Conservation (phyloP, 1,140 invertebrate genomes). For the Pogonomyrmex barbatus region DNA sequence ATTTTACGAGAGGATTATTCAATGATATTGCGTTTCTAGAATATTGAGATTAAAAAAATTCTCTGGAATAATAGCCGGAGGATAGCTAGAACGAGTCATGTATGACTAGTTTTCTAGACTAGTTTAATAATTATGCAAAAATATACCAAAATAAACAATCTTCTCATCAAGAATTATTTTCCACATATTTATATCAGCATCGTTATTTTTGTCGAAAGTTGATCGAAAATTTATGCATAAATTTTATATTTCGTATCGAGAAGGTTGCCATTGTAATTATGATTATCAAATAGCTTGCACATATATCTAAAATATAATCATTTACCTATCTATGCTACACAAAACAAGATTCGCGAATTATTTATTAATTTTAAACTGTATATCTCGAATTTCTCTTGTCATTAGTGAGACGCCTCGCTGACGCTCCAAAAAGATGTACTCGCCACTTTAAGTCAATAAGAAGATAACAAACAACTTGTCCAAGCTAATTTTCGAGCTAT, state of each 20-base stretch:
- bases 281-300: not conserved
- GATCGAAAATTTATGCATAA: not conserved
- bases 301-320: not conserved
- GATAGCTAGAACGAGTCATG: not conserved
- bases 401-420: conserved; percentile 31
- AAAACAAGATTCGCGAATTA: not conserved
- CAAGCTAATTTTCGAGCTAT: conserved; percentile 43
- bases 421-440: conserved; percentile 32
- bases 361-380: conserved; percentile 14
- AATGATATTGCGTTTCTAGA: not conserved
- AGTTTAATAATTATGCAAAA: not conserved
- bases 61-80: not conserved
- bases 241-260: conserved; percentile 7
- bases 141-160: not conserved
- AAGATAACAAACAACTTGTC: conserved; percentile 21
- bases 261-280: not conserved
- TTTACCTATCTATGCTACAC: not conserved
- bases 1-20: not conserved
- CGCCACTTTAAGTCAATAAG: conserved; percentile 14
- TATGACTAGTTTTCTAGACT: not conserved
- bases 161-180: not conserved
- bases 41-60: not conserved
- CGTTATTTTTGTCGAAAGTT: not conserved
- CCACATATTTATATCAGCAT: not conserved
- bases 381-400: not conserved